phyloP scores from a whole-genome alignment of 1,140 invertebrate species.

The Diorhabda carinulata region DNA sequence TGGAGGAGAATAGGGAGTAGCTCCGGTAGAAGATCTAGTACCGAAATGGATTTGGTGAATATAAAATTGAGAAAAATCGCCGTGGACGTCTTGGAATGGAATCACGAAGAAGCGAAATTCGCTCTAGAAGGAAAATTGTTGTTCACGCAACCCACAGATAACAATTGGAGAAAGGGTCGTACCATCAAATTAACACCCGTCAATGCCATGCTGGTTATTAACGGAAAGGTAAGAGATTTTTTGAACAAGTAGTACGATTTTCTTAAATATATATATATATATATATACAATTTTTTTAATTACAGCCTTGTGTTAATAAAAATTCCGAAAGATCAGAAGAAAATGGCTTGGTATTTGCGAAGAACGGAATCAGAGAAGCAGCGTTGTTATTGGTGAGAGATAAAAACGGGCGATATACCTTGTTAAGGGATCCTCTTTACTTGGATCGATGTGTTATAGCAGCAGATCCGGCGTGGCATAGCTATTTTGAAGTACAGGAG shows the following conservation, averaged over 20 bases:
- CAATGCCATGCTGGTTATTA: slow-evolving; percentile 82
- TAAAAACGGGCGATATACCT: slow-evolving; percentile 81
- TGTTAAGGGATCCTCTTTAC: slow-evolving; percentile 83
- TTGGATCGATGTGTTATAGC: slow-evolving; percentile 87
- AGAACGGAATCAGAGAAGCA: slow-evolving; percentile 75
- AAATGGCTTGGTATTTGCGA: slow-evolving; percentile 55
- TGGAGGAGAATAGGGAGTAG: slow-evolving; percentile 86
- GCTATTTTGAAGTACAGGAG: slow-evolving; percentile 94
- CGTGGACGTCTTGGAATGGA: slow-evolving; percentile 88
- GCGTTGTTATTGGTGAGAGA: slow-evolving; percentile 84
- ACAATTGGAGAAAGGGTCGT: slow-evolving; percentile 81
- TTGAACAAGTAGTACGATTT: background rate
- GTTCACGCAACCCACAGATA: slow-evolving; percentile 82
- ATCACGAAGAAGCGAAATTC: slow-evolving; percentile 84
- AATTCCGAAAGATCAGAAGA: slow-evolving; percentile 41
- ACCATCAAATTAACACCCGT: slow-evolving; percentile 84
- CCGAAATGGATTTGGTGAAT: slow-evolving; percentile 79
- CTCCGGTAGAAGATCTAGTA: slow-evolving; percentile 64
- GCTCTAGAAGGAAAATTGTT: slow-evolving; percentile 81
- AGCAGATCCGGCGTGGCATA: slow-evolving; percentile 78
- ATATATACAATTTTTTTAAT: background rate
- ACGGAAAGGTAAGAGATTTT: slow-evolving; percentile 65
- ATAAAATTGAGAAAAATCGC: slow-evolving; percentile 88
- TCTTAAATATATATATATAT: background rate
- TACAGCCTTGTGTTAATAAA: slow-evolving; percentile 27